phyloP scores from a whole-genome alignment of 2,888 invertebrate genomes.

The Himalopsyche kuldschensis region DNA sequence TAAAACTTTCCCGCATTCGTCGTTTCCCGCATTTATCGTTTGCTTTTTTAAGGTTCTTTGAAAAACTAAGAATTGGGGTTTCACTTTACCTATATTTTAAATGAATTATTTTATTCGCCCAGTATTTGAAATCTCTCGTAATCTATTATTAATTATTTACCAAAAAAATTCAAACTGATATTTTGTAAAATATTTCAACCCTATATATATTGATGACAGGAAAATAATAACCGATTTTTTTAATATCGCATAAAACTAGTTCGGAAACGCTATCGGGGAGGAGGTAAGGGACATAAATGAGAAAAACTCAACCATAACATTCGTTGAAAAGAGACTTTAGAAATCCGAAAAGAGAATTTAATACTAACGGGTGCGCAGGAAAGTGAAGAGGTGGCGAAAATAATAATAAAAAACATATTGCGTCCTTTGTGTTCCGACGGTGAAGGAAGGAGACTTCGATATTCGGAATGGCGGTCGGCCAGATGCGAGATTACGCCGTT shows the following conservation, averaged over 20 bases:
- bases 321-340: background rate
- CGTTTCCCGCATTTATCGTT: too few species aligned
- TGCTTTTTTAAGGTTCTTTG: too few species aligned
- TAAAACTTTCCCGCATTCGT: too few species aligned
- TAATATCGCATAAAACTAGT: background rate
- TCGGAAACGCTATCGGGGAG: background rate
- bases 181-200: too few species aligned
- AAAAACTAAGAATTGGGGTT: too few species aligned
- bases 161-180: too few species aligned
- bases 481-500: slow-evolving; percentile 31
- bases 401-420: background rate
- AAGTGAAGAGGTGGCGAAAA: background rate
- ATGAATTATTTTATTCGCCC: too few species aligned
- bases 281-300: background rate
- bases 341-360: background rate
- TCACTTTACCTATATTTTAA: too few species aligned
- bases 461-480: background rate
- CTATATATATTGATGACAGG: too few species aligned
- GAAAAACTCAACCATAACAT: background rate
- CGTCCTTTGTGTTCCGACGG: background rate
- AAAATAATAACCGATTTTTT: too few species aligned
- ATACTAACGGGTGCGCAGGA: background rate
- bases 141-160: too few species aligned
- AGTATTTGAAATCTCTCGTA: too few species aligned
- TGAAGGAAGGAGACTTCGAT: background rate